phyloP scores from a whole-genome alignment of 2,113 vertebrate species.

The Engraulis encrasicolus region DNA sequence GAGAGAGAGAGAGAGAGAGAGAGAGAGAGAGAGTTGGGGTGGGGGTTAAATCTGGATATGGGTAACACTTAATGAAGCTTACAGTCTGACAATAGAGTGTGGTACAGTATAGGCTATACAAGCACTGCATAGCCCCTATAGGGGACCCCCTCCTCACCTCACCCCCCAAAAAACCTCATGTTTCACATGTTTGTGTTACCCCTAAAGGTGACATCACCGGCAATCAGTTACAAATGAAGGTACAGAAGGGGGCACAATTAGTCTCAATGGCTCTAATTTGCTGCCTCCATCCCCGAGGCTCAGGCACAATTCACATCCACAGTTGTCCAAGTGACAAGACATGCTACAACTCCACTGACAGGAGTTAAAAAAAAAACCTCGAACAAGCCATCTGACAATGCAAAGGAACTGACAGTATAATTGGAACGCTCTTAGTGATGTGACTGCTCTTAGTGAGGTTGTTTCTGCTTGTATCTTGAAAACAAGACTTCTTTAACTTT shows the following conservation, averaged over 20 bases:
- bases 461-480: neutral
- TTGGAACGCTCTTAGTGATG: neutral
- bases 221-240: conserved; percentile 59
- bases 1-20: too few relatives aligned
- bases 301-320: neutral
- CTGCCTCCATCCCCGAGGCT: neutral
- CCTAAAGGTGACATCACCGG: conserved; percentile 60
- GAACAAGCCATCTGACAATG: too few relatives aligned
- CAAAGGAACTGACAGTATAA: neutral
- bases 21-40: too few relatives aligned
- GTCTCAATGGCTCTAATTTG: conserved; percentile 2
- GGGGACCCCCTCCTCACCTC: too few relatives aligned
- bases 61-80: conserved; percentile 49
- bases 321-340: conserved; percentile 1
- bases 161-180: too few relatives aligned
- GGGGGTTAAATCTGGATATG: conserved; percentile 25
- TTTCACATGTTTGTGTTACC: conserved; percentile 44
- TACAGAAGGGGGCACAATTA: neutral
- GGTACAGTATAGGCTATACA: conserved; percentile 29
- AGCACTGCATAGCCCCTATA: conserved; percentile 35
- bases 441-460: neutral
- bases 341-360: neutral
- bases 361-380: neutral
- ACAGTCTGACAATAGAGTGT: conserved; percentile 43
- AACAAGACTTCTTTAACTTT: neutral